These are phyloP conservation scores for Cyprinodon diabolis DNA, from an alignment of 2,797 vertebrate genomes.

Conservation along the genomic window DNA sequence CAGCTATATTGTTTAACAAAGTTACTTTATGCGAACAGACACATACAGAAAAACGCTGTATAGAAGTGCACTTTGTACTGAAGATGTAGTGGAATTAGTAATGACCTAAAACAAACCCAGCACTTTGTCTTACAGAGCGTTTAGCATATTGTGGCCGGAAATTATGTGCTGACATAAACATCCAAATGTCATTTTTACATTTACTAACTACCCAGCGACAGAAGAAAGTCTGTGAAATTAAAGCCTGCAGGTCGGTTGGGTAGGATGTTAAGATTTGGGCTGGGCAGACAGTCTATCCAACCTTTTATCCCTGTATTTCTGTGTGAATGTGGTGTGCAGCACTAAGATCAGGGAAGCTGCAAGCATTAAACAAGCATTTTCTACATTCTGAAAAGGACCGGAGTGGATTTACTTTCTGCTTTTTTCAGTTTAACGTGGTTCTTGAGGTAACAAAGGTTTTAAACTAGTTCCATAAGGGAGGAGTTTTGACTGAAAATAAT, in stretches of 20 bases:
- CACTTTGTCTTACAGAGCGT: constrained; percentile 29
- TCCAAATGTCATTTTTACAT: constrained; percentile 68
- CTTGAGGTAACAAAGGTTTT: constrained; percentile 45
- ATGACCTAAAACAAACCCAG: constrained; percentile 26
- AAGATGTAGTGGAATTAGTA: constrained; percentile 27
- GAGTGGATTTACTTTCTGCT: constrained; percentile 59
- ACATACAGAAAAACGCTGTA: constrained; percentile 58
- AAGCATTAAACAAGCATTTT: constrained; percentile 56
- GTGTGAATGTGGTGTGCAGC: constrained; percentile 53
- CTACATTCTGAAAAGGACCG: constrained; percentile 71
- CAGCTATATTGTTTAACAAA: constrained; percentile 51
- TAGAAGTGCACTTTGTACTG: constrained; percentile 62
- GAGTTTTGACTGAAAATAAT: constrained; percentile 58
- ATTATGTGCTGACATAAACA: constrained; percentile 61
- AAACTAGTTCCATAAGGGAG: constrained; percentile 37
- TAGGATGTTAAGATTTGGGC: neutral
- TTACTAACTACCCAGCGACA: constrained; percentile 34
- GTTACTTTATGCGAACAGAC: constrained; percentile 49
- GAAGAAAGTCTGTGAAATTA: constrained; percentile 22
- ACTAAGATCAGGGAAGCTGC: constrained; percentile 43
- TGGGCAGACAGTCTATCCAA: constrained; percentile 32
- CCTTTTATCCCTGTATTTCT: constrained; percentile 41
- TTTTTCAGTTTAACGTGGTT: constrained; percentile 29
- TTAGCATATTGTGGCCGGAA: constrained; percentile 39
- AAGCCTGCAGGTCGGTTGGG: constrained; percentile 2